These are phyloP conservation scores for Macaca mulatta DNA, from an alignment of 2,113 vertebrate species.

Conservation along the genomic window DNA sequence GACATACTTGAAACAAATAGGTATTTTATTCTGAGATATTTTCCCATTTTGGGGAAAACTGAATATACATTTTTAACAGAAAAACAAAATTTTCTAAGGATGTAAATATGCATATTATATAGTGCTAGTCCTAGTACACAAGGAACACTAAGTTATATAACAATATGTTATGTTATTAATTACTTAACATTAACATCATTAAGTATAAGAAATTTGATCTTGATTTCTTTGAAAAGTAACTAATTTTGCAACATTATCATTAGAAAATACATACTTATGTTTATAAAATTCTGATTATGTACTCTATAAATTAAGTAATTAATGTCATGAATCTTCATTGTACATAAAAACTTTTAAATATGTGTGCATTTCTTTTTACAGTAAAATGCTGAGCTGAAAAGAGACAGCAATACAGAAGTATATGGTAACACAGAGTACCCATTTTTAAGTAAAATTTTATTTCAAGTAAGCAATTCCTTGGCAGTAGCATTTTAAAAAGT, in stretches of 20 bases:
- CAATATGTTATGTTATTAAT: background rate
- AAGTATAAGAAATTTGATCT: background rate
- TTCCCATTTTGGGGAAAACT: background rate
- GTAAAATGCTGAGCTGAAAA: background rate
- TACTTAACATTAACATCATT: background rate
- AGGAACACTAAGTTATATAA: background rate
- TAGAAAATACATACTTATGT: background rate
- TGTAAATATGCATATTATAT: background rate
- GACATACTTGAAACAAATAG: background rate
- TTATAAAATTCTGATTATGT: background rate
- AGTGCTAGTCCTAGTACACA: background rate
- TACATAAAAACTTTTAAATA: background rate
- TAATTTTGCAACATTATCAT: background rate
- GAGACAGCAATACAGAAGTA: background rate
- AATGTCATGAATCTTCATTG: background rate
- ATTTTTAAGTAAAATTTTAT: conserved; percentile 4
- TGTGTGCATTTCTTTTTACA: background rate
- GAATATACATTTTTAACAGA: background rate
- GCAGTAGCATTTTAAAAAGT: background rate
- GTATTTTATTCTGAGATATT: background rate
- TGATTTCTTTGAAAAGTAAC: background rate
- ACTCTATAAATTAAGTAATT: background rate
- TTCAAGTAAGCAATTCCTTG: background rate
- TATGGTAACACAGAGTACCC: background rate
- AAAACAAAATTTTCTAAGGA: background rate